These are phyloP conservation scores for Leucophenga maculata DNA, from an alignment of 2,888 invertebrate species.

Conservation along the genomic window DNA sequence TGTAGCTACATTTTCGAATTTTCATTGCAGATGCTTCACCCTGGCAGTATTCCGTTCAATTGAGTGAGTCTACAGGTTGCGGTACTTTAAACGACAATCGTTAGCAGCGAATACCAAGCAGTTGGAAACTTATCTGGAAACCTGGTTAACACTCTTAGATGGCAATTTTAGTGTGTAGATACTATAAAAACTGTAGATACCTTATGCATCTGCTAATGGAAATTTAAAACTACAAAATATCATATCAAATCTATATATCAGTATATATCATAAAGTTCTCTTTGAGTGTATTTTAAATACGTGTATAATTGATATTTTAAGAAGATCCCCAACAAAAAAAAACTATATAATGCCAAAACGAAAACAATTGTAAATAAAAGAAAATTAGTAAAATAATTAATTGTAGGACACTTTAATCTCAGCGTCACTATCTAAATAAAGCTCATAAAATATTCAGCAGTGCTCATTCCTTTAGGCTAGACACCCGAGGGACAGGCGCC, in stretches of 20 bases:
- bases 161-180: background rate
- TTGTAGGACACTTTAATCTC: slow-evolving; percentile 12
- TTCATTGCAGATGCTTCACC: slow-evolving; percentile 2
- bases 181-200: background rate
- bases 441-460: background rate
- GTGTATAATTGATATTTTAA: slow-evolving; percentile 24
- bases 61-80: slow-evolving; percentile 13
- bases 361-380: slow-evolving; percentile 44
- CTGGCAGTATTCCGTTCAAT: background rate
- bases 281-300: slow-evolving; percentile 21
- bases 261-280: slow-evolving; percentile 1
- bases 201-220: no score
- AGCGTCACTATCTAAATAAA: background rate
- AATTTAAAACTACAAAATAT: background rate
- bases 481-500: slow-evolving; percentile 48
- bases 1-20: background rate
- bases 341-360: slow-evolving; percentile 3
- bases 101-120: background rate
- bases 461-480: background rate
- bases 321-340: background rate
- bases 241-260: slow-evolving; percentile 12
- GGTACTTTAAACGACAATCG: slow-evolving; percentile 9
- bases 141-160: background rate
- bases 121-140: background rate
- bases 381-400: slow-evolving; percentile 31